Base-by-base conservation (phyloP, 1,140 invertebrate genomes). In the Drosophila pectinifera region DNA sequence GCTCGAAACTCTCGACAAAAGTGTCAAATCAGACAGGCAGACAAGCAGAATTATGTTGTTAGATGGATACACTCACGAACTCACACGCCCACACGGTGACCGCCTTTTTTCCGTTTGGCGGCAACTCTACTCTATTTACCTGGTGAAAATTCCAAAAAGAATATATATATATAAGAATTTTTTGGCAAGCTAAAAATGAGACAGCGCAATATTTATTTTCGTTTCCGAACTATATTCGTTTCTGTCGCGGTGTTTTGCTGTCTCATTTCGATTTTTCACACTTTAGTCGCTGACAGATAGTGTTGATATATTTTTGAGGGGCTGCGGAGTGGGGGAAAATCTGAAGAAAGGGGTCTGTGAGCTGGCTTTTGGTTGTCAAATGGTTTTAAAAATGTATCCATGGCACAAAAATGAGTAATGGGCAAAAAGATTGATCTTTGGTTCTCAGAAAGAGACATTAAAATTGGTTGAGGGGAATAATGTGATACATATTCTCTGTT, bases 101-200 rank as follows among this genome's bases (percentile, higher is more conserved):
- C 73, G 73, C 73, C 73, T 75, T 75, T 56, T 46, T 55, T 54
- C 16, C 14, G 31, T 28, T 34, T 38, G 45, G 38, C 54, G 59
- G 20, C 53, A 55, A 58, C 26, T 64, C 56, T 63, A 63, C 14
- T 16, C 53, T 34, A 51, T 26, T 24, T 64, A 78, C 83, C 83
- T 88, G 84, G 76, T 84, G 73, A 84, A 89, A 88, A 89, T 84
- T 88, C 83, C 83, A 74, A 78, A 83, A 54, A 31, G 54, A 63
- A 73, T 55, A 73, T 62, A 36, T 10, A 24, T 24, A 39, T n/a
- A 51, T 16, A 16, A 16, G 28, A 65, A 41, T n/a, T 57, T 53
- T 65, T 72, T 55, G 59, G 54, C 48, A 45, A 56, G 26, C 61
- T 51, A 31, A 65, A 61, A 77, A 77, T 62, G 64, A 58, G 64